phyloP scores from a whole-genome alignment of 2,888 invertebrate species.

The Drosophila kambysellisi region DNA sequence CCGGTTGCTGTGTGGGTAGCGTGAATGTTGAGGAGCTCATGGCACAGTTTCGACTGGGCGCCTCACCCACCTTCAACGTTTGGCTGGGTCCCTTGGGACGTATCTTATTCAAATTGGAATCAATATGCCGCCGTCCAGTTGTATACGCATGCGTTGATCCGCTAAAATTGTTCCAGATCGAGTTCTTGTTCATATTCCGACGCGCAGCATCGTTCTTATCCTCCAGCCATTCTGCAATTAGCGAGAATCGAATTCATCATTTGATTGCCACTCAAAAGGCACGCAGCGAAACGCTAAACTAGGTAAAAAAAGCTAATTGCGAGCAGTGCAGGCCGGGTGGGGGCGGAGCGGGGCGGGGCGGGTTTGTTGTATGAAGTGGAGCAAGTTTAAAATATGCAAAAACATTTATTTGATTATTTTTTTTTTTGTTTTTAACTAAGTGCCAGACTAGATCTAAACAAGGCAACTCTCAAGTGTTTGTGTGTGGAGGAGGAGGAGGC shows the following conservation, averaged over 20 bases:
- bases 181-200: slow-evolving; percentile 83
- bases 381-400: not conserved
- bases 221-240: slow-evolving; percentile 86
- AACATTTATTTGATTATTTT: not conserved
- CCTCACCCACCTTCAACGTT: slow-evolving; percentile 87
- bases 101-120: slow-evolving; percentile 86
- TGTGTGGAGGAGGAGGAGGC: not conserved
- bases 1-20: slow-evolving; percentile 89
- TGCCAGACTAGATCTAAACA: not conserved
- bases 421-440: not conserved
- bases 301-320: slow-evolving; percentile 7
- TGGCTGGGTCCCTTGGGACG: slow-evolving; percentile 89
- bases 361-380: not conserved
- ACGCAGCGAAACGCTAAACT: slow-evolving; percentile 27
- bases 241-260: slow-evolving; percentile 18
- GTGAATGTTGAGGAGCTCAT: slow-evolving; percentile 72
- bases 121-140: slow-evolving; percentile 88
- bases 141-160: slow-evolving; percentile 89
- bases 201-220: slow-evolving; percentile 85
- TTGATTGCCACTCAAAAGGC: slow-evolving; percentile 3
- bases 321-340: slow-evolving; percentile 7
- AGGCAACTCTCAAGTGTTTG: not conserved
- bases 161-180: slow-evolving; percentile 88
- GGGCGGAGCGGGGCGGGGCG: not conserved
- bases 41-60: slow-evolving; percentile 73